These are phyloP conservation scores for Volucella zonaria DNA, from an alignment of 2,888 invertebrate genomes.

Conservation along the genomic window DNA sequence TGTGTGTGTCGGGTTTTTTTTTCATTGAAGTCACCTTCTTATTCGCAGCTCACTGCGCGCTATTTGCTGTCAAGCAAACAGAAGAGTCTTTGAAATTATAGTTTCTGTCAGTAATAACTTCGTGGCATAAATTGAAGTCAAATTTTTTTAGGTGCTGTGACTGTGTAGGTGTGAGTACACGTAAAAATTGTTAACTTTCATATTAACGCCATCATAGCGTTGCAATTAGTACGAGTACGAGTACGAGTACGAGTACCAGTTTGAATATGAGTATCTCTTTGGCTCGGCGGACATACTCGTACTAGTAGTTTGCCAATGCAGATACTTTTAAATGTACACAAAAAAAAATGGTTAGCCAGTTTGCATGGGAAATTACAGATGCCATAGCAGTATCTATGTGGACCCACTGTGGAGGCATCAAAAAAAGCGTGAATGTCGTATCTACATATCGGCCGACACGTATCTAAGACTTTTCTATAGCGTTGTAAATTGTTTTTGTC, in stretches of 20 bases:
- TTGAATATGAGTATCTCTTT: slow-evolving; percentile 27
- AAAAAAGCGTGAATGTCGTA: slow-evolving; percentile 55
- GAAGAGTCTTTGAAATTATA: slow-evolving; percentile 48
- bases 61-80: slow-evolving; percentile 15
- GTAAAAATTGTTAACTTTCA: slow-evolving; percentile 64
- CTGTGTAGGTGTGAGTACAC: slow-evolving; percentile 18
- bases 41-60: background rate
- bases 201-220: slow-evolving; percentile 59
- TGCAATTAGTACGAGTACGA: slow-evolving; percentile 52
- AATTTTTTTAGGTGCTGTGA: slow-evolving; percentile 22
- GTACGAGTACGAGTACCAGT: too few species aligned
- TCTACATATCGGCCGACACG: slow-evolving; percentile 53
- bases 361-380: slow-evolving; percentile 34
- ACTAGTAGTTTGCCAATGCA: slow-evolving; percentile 42
- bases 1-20: background rate
- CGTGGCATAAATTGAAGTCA: slow-evolving; percentile 58
- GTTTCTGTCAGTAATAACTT: slow-evolving; percentile 62
- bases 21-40: background rate
- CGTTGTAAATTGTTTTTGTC: background rate
- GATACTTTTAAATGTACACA: slow-evolving; percentile 17
- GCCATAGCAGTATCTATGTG: background rate
- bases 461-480: slow-evolving; percentile 51
- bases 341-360: slow-evolving; percentile 55
- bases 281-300: slow-evolving; percentile 1
- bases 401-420: background rate